These are phyloP conservation scores for Coccyzus lansbergi DNA, from an alignment of 2,797 vertebrate genomes.

Conservation along the genomic window DNA sequence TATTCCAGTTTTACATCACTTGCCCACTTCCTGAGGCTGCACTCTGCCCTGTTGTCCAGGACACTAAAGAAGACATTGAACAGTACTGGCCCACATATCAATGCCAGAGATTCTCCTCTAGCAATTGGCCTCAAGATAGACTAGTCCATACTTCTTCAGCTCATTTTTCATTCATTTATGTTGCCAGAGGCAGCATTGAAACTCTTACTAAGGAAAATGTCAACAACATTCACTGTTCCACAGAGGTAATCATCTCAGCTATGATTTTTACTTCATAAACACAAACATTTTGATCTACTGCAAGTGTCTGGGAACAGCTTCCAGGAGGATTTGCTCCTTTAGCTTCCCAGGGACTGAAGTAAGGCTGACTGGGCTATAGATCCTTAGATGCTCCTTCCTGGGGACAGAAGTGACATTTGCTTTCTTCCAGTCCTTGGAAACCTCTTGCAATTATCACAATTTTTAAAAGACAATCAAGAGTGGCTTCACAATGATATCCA, in stretches of 20 bases:
- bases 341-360: background rate
- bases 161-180: background rate
- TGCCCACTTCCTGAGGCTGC: no score
- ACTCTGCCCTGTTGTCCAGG: no score
- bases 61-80: no score
- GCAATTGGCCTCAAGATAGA: background rate
- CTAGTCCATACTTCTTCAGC: background rate
- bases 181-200: background rate
- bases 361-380: background rate
- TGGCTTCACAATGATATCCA: background rate
- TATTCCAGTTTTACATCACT: no score
- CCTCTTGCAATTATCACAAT: background rate
- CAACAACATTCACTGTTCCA: background rate
- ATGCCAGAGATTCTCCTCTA: background rate
- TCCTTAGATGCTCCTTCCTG: background rate
- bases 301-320: background rate
- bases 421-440: background rate
- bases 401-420: no score
- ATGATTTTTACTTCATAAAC: background rate
- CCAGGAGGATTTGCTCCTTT: background rate
- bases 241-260: background rate
- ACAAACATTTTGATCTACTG: background rate
- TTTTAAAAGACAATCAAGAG: background rate
- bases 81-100: background rate
- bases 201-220: background rate